phyloP scores from a whole-genome alignment of 2,888 invertebrate species.

The Colletes collaris region DNA sequence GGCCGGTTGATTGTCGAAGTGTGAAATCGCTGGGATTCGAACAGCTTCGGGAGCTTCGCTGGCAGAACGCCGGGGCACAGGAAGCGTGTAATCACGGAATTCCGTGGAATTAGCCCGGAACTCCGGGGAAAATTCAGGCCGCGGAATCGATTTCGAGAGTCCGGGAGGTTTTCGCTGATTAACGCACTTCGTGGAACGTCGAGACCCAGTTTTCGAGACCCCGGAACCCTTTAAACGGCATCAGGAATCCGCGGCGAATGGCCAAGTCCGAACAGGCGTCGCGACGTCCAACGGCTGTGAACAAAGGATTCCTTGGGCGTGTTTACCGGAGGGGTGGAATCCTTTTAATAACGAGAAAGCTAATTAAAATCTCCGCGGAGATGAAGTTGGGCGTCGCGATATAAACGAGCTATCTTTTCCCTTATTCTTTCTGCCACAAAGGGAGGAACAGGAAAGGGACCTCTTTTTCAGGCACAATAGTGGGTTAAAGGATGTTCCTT shows the following conservation, averaged over 20 bases:
- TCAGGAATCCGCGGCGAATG: too few species aligned
- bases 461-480: not conserved
- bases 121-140: slow-evolving; percentile 20
- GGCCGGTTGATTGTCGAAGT: slow-evolving; percentile 47
- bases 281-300: too few species aligned
- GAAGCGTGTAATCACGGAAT: slow-evolving; percentile 60
- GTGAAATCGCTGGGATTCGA: slow-evolving; percentile 64
- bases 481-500: not conserved
- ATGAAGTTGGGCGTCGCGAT: not conserved
- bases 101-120: slow-evolving; percentile 49
- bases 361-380: slow-evolving; percentile 29
- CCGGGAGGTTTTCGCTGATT: not conserved
- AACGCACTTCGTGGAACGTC: not conserved
- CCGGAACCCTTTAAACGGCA: too few species aligned
- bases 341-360: slow-evolving; percentile 28
- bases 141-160: not conserved
- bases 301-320: too few species aligned
- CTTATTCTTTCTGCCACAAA: not conserved
- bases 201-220: slow-evolving; percentile 1
- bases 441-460: not conserved
- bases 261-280: too few species aligned
- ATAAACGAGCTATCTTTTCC: slow-evolving; percentile 4
- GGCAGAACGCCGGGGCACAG: slow-evolving; percentile 10
- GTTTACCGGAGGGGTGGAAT: not conserved
- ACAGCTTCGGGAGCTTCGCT: slow-evolving; percentile 3